phyloP scores from a whole-genome alignment of 2,888 invertebrate genomes.

The Athalia rosae region DNA sequence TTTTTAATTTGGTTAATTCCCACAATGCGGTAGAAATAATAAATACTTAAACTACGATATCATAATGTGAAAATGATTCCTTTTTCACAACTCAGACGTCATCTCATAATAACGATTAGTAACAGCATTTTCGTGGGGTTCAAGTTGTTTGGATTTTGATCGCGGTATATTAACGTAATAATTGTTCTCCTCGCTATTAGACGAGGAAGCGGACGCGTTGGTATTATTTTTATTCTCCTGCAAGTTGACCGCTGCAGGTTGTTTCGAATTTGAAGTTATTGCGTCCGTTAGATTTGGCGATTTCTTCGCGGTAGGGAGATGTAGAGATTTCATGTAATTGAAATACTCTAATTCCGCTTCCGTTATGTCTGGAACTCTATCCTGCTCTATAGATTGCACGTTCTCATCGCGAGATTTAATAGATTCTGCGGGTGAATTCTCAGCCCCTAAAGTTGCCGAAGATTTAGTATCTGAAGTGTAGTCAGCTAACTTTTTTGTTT shows the following conservation, averaged over 20 bases:
- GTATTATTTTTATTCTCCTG: constrained; percentile 63
- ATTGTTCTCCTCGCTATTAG: constrained; percentile 67
- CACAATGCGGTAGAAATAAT: too few relatives aligned
- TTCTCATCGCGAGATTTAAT: constrained; percentile 52
- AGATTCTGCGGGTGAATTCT: constrained; percentile 60
- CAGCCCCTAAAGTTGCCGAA: too few relatives aligned
- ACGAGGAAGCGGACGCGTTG: constrained; percentile 40
- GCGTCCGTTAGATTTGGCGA: background rate
- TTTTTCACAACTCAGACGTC: too few relatives aligned
- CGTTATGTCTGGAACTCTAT: constrained; percentile 60
- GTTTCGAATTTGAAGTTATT: constrained; percentile 38
- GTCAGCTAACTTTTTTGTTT: too few relatives aligned
- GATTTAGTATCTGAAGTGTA: too few relatives aligned
- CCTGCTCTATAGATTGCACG: constrained; percentile 64
- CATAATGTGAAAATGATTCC: too few relatives aligned
- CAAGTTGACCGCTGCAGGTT: constrained; percentile 59
- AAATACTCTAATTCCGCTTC: background rate
- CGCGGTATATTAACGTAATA: constrained; percentile 77
- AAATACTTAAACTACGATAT: too few relatives aligned
- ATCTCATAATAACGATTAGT: too few relatives aligned
- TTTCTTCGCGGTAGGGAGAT: too few relatives aligned
- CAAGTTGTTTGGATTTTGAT: constrained; percentile 71
- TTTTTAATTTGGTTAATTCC: too few relatives aligned
- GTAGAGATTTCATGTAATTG: too few relatives aligned
- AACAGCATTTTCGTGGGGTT: too few relatives aligned